Base-by-base conservation (phyloP, 2,888 invertebrate genomes). In the Clusia tigrina region DNA sequence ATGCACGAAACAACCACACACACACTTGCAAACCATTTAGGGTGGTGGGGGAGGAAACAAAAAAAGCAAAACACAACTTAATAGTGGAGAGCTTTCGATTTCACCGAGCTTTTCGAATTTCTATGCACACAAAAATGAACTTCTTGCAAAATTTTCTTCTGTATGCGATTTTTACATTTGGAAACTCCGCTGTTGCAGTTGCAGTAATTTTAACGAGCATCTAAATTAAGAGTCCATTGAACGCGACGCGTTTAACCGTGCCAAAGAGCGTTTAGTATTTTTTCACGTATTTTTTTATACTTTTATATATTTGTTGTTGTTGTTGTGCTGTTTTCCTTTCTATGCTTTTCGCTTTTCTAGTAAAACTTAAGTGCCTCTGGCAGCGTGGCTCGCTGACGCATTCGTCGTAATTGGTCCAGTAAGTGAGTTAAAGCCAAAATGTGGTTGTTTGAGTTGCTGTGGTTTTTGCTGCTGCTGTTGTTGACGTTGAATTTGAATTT, bases 401-500 rank as follows among this genome's bases (percentile, higher is more conserved):
- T 24, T 56, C 54, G 32, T 12, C 5, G 48, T 42, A 42, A 22
- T 42, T 42, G n/a, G 22, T 48, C 48, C 48, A 48, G 22, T 48
- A 42, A 20, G 48, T 18, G 15, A 20, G 18, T 20, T 18, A 6
- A 48, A 48, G 48, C 48, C 48, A 48, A 48, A 48, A 15, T 48
- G 48, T 22, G 18, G 5, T 48, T 48, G 18, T 42, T 9, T 32
- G 12, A 1, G n/a, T n/a, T n/a, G n/a, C n/a, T n/a, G n/a, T n/a
- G n/a, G n/a, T n/a, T n/a, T n/a, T n/a, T n/a, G n/a, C n/a, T n/a
- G n/a, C 1, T 12, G 52, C 18, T 26, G 54, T 26, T 66, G 74
- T 74, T 71, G 74, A n/a, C 15, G 54, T 24, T 26, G 54, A 54
- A 25, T 57, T 6, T 24, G 68, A 77, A 77, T 76, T 77, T 77